A percentile compares a stretch with the other conserved stretches of the same genome.
These are phyloP conservation scores for Anagyrus pseudococci DNA, from an alignment of 2,888 invertebrate species.

Conservation along the genomic window DNA sequence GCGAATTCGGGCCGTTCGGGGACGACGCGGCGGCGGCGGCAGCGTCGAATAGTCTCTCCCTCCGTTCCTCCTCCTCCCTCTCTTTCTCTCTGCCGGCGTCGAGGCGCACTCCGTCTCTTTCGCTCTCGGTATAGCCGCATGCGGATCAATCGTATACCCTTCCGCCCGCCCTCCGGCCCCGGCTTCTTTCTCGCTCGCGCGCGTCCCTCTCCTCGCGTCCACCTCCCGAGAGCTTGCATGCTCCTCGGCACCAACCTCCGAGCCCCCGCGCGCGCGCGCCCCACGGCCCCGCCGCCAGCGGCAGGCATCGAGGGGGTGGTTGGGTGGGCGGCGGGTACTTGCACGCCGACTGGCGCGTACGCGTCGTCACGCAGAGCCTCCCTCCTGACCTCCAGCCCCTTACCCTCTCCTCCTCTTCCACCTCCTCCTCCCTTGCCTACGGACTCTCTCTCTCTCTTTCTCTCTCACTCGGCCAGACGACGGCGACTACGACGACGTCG, in stretches of 20 bases:
- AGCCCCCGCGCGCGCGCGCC: background rate
- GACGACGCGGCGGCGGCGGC: no score
- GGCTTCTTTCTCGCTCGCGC: background rate
- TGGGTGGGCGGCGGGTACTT: background rate
- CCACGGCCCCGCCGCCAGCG: no score
- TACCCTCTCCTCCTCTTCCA: background rate
- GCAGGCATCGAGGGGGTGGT: background rate
- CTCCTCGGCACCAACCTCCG: no score
- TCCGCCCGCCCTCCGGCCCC: slow-evolving; percentile 7
- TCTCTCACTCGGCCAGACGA: slow-evolving; percentile 35
- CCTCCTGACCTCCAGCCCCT: slow-evolving; percentile 43
- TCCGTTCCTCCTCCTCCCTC: no score
- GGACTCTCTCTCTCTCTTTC: no score
- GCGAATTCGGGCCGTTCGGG: no score
- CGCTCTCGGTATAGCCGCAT: background rate
- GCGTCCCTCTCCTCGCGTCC: background rate
- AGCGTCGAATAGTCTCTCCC: no score
- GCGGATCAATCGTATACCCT: slow-evolving; percentile 34
- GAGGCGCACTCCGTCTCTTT: no score
- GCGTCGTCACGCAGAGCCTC: slow-evolving; percentile 52
- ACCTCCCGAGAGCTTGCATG: no score
- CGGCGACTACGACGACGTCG: background rate
- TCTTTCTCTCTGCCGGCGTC: no score
- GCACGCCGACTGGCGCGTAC: no score
- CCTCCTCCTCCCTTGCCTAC: slow-evolving; percentile 37